These are phyloP conservation scores for Pediacus dermestoides DNA, from an alignment of 2,888 invertebrate genomes.

Conservation along the genomic window DNA sequence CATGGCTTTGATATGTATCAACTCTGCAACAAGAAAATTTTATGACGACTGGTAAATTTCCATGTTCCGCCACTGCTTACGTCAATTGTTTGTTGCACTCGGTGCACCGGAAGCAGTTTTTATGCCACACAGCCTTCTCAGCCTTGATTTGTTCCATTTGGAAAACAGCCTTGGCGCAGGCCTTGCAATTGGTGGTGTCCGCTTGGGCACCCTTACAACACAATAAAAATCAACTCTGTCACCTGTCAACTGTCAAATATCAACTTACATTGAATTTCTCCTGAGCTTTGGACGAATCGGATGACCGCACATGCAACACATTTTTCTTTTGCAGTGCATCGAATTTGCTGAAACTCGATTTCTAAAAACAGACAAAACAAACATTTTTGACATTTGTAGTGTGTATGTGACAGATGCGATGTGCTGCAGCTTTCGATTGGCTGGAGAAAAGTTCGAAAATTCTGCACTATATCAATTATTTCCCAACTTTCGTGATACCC, in stretches of 20 bases:
- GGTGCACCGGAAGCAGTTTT: slow-evolving; percentile 89
- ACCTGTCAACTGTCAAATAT: background rate
- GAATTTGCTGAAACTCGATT: slow-evolving; percentile 74
- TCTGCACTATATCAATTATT: too few species aligned
- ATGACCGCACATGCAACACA: slow-evolving; percentile 63
- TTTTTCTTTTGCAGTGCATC: slow-evolving; percentile 68
- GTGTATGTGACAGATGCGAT: too few species aligned
- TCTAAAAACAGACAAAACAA: slow-evolving; percentile 53
- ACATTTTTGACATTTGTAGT: slow-evolving; percentile 4
- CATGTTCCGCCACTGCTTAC: slow-evolving; percentile 54
- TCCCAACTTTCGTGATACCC: background rate
- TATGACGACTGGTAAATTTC: background rate
- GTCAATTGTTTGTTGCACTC: slow-evolving; percentile 91
- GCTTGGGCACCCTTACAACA: slow-evolving; percentile 53
- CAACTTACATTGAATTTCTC: slow-evolving; percentile 64
- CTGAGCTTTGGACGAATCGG: slow-evolving; percentile 64
- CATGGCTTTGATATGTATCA: slow-evolving; percentile 90
- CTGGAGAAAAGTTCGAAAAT: too few species aligned
- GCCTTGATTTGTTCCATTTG: slow-evolving; percentile 96
- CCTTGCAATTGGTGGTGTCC: slow-evolving; percentile 67
- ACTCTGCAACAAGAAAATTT: slow-evolving; percentile 58
- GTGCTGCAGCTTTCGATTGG: too few species aligned
- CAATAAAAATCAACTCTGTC: background rate
- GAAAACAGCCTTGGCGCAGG: slow-evolving; percentile 86
- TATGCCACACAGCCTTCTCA: slow-evolving; percentile 87